Evolutionary conservation across 2,888 invertebrate species (phyloP).

Genomic region (Callyntrura guangdongensis): DNA sequence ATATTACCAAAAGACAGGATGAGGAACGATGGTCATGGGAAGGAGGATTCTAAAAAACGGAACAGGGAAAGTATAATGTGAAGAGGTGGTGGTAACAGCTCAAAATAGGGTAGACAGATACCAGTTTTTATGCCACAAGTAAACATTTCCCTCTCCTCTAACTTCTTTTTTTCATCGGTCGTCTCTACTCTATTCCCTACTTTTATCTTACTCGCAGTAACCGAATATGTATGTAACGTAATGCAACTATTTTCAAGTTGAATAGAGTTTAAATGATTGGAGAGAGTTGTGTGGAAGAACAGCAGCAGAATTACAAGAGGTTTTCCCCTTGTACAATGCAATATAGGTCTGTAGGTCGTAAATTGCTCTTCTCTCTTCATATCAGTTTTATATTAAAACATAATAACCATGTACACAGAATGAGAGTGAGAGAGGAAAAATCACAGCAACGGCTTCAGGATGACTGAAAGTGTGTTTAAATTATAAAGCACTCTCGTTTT

Average conservation of each 20-base stretch:
- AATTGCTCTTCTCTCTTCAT: slow-evolving; percentile 3
- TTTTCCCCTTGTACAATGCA: no score
- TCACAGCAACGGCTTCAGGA: neutral
- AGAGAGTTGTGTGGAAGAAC: slow-evolving; percentile 25
- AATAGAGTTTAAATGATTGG: slow-evolving; percentile 45
- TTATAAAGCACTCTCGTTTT: neutral
- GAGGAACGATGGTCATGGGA: slow-evolving; percentile 16
- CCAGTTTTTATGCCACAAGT: slow-evolving; percentile 46
- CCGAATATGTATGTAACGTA: slow-evolving; percentile 49
- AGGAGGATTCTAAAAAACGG: neutral
- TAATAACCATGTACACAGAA: slow-evolving; percentile 2
- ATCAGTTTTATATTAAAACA: neutral
- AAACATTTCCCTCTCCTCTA: slow-evolving; percentile 52
- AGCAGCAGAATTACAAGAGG: neutral
- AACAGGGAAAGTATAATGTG: slow-evolving; percentile 12
- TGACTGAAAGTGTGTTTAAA: slow-evolving; percentile 32
- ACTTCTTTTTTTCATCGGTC: neutral
- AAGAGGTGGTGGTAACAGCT: slow-evolving; percentile 1
- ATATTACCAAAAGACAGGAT: neutral
- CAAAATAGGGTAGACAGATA: neutral
- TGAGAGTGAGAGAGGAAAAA: neutral
- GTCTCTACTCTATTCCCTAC: neutral
- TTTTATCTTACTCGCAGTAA: slow-evolving; percentile 27
- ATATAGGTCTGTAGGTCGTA: neutral
- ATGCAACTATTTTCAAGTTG: slow-evolving; percentile 55